These are phyloP conservation scores for Dioctria linearis DNA, from an alignment of 2,888 invertebrate species.

Conservation along the genomic window DNA sequence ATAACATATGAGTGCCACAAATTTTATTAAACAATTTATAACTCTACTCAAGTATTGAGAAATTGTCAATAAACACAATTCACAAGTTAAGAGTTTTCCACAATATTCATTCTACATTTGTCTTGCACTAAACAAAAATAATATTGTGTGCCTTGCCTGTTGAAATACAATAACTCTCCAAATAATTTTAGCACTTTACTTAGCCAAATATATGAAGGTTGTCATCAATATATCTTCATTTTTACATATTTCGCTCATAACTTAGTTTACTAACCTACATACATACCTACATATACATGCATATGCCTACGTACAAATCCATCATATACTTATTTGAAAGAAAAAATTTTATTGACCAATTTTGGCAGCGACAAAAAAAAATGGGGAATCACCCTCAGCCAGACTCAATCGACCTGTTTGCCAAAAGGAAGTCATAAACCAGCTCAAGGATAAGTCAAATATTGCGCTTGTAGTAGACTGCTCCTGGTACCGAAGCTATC, in stretches of 20 bases:
- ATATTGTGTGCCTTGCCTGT: too few species aligned
- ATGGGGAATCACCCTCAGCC: not conserved
- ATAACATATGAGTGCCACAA: too few species aligned
- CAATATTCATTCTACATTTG: too few species aligned
- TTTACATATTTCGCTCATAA: slow-evolving; percentile 23
- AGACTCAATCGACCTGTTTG: slow-evolving; percentile 46
- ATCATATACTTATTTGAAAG: slow-evolving; percentile 2
- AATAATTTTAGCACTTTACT: too few species aligned
- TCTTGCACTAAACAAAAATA: too few species aligned
- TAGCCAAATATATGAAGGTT: too few species aligned
- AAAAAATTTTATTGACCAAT: slow-evolving; percentile 47
- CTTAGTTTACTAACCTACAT: slow-evolving; percentile 9
- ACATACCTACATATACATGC: too few species aligned
- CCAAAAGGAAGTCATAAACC: slow-evolving; percentile 44
- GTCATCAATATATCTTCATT: slow-evolving; percentile 14
- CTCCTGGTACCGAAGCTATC: slow-evolving; percentile 51
- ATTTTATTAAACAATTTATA: too few species aligned
- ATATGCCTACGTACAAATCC: slow-evolving; percentile 18
- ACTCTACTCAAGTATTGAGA: too few species aligned
- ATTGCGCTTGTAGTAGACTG: slow-evolving; percentile 31
- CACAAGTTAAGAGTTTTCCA: too few species aligned
- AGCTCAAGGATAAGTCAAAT: slow-evolving; percentile 48
- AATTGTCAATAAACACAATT: too few species aligned
- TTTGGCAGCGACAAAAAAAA: slow-evolving; percentile 27
- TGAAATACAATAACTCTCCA: too few species aligned